A percentile compares a stretch with the other conserved stretches of the same genome.
phyloP scores from a whole-genome alignment of 2,113 vertebrate genomes.

The Sinocyclocheilus grahami region DNA sequence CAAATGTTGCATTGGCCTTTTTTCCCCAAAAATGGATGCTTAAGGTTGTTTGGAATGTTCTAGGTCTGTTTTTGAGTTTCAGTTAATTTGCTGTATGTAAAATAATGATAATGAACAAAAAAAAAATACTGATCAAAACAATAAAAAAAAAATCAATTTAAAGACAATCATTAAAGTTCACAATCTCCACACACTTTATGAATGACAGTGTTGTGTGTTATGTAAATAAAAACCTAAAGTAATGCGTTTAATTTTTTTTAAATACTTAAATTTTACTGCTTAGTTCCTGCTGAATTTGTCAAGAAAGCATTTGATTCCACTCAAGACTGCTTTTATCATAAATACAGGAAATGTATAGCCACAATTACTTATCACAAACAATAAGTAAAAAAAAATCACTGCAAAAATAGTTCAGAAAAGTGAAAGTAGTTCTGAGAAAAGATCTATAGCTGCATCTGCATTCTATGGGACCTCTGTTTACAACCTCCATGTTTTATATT shows the following conservation, averaged over 20 bases:
- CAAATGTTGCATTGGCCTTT: conserved; percentile 65
- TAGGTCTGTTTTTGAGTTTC: conserved; percentile 51
- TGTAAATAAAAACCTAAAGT: neutral
- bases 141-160: conserved; percentile 51
- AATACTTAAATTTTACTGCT: neutral
- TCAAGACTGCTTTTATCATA: neutral
- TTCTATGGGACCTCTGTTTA: neutral
- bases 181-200: neutral
- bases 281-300: neutral
- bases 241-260: neutral
- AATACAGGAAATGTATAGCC: neutral
- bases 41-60: conserved; percentile 71
- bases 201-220: conserved; percentile 4
- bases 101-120: conserved; percentile 54
- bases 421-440: neutral
- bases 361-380: neutral
- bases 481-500: neutral
- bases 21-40: conserved; percentile 66
- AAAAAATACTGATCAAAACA: conserved; percentile 41
- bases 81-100: conserved; percentile 70
- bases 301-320: neutral
- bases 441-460: neutral
- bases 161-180: conserved; percentile 77
- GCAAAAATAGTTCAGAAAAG: neutral
- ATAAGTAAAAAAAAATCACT: neutral